Evolutionary conservation across 2,888 invertebrate species (phyloP), one percentile per base, ranked within the genome.

Genomic region (Idaea straminata): DNA sequence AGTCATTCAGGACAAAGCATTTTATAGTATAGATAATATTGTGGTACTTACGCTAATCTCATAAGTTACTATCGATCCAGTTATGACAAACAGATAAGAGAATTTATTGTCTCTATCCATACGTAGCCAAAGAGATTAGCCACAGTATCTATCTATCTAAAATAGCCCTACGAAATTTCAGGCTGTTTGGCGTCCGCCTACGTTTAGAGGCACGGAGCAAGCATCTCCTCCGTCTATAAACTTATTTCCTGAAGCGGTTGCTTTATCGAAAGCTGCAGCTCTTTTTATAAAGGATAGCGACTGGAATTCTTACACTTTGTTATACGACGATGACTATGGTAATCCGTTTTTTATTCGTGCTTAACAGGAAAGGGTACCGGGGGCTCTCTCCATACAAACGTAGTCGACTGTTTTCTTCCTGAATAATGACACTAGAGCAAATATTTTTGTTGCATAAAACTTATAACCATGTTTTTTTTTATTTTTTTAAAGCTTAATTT

Each of bases 241-340:
- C 85, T 87, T 98, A 66, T 95, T 95, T 81, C 97, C 98, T 0
- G 95, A 96, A 82, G 95, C 96, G 0, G 91, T 94, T 35, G 91
- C 94, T 0, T 86, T 96, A 7, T 94, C 96, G 15, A 93, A 93
- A 84, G 96, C 95, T 0, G 90, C 95, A 60, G 95, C 95, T 0
- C 94, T 95, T 62, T 93, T 96, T 62, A 93, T 97, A 7, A 89
- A 94, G 66, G 95, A 95, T 66, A 96, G 95, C 91, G 94, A 95
- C 72, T 98, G 97, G 97, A 94, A 92, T 64, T 94, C 94, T 16
- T 97, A 96, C 82, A 96, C 96, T 0, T 92, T 97, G 59, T 90
- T 98, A 34, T 98, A 97, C 79, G 96, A 98, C 78, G 94, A 95
- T 65, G 94, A 96, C 77, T 95, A 96, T 66, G 96, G 97, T 81